Evolutionary conservation across 2,888 invertebrate species (phyloP), one percentile per base, ranked within the genome.

Genomic region (Nysson spinosus): DNA sequence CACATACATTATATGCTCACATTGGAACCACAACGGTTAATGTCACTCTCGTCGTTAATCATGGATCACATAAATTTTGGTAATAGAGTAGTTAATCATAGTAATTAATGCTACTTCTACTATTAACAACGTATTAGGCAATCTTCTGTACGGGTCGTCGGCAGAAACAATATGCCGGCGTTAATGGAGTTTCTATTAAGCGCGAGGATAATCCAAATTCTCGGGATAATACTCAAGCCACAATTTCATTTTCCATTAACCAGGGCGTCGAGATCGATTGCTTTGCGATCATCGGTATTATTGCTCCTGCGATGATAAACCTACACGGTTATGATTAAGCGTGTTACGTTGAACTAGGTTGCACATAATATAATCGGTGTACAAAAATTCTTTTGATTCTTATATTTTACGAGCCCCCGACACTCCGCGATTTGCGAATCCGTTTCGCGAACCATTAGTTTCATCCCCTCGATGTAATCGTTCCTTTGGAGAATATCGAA

Each of bases 241-340:
- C 76, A 75, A 75, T 75, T 75, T 75, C 76, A 72, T 75, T 75
- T 75, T 70, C 75, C 70, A 75, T 75, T 75, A 75, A 67, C 72
- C 58, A 58, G 30, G 24, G 54, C 46, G 28, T 44, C 57, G 49
- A 61, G 75, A 67, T 72, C 75, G 75, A 75, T 75, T 58, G 69
- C 64, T 65, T 54, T 50, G 43, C 61, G 68, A 75, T 68, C 52
- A 43, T 58, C 65, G 57, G 34, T 55, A 30, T 75, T 69, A 69
- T 55, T 57, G 47, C 56, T 56, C 30, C 37, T 51, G 40, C 54
- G 51, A 35, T 62, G 47, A 47, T 55, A 44, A 37, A 30, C 9
- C 60, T 51, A 63, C 34, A 51, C 32, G 43, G 22, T 44, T 39
- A 37, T 54, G 57, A 71, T 75, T 58, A 61, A 74, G 58, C 58